Evolutionary conservation across 2,113 vertebrate genomes (phyloP).

Genomic region (Pteruthius melanotis): DNA sequence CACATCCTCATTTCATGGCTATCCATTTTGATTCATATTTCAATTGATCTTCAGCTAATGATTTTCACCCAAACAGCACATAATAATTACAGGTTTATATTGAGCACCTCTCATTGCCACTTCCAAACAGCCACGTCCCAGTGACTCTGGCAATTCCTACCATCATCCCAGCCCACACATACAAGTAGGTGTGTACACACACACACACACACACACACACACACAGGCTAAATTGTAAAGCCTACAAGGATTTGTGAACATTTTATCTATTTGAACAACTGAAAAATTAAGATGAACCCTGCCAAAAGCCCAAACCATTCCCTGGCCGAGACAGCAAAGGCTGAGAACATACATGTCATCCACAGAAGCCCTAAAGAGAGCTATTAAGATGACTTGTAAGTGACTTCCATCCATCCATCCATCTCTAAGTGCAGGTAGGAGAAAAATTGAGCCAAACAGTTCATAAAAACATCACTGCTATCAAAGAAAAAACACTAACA

Average conservation of each 20-base stretch:
- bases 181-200: background rate
- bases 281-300: background rate
- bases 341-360: background rate
- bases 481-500: background rate
- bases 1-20: background rate
- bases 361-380: background rate
- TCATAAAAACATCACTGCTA: background rate
- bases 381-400: background rate
- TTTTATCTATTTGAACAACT: background rate
- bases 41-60: background rate
- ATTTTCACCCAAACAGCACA: background rate
- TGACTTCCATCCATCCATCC: background rate
- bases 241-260: background rate
- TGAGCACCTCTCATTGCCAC: background rate
- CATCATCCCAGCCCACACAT: background rate
- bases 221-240: background rate
- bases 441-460: background rate
- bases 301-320: background rate
- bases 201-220: background rate
- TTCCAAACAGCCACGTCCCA: background rate
- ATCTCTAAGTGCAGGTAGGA: background rate
- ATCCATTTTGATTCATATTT: background rate
- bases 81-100: background rate
- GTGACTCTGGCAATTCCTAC: background rate
- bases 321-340: background rate